A percentile compares a stretch with the other conserved stretches of the same genome.
phyloP scores from a whole-genome alignment of 1,140 invertebrate species.

The Drosophila nebulosa region DNA sequence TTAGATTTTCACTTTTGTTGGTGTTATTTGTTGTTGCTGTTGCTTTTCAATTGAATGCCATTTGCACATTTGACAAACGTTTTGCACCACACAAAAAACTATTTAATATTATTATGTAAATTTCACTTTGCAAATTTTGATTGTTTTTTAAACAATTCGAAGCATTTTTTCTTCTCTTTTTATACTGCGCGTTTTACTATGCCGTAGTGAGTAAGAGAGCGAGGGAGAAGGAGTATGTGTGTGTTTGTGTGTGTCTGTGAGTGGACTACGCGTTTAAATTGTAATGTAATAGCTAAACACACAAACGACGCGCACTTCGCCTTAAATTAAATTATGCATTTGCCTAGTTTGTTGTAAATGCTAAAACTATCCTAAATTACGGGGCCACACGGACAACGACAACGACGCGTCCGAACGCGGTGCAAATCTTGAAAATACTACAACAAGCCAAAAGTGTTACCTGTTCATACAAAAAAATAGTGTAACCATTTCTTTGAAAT shows the following conservation, averaged over 20 bases:
- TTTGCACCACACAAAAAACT: not conserved
- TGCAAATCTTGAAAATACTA: too few relatives aligned
- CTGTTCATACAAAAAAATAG: too few relatives aligned
- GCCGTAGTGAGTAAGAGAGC: not conserved
- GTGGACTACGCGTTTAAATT: not conserved
- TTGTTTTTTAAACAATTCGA: constrained; percentile 22
- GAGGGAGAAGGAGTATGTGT: not conserved
- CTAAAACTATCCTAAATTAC: not conserved
- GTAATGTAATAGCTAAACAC: not conserved
- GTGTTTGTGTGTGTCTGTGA: not conserved
- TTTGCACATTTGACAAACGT: not conserved
- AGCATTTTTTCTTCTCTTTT: constrained; percentile 26
- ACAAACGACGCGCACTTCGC: not conserved
- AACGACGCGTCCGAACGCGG: not conserved
- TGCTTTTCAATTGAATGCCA: constrained; percentile 40
- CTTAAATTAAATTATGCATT: not conserved
- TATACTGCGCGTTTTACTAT: constrained; percentile 24
- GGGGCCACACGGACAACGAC: not conserved
- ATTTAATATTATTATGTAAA: constrained; percentile 58
- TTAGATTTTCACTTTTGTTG: constrained; percentile 41
- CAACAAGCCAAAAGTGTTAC: too few relatives aligned
- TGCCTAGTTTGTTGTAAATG: not conserved
- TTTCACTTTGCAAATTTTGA: constrained; percentile 48
- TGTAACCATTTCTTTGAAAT: too few relatives aligned
- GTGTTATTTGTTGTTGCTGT: constrained; percentile 5